Evolutionary conservation across 2,113 vertebrate genomes (phyloP).

Genomic region (Cisticola juncidis): DNA sequence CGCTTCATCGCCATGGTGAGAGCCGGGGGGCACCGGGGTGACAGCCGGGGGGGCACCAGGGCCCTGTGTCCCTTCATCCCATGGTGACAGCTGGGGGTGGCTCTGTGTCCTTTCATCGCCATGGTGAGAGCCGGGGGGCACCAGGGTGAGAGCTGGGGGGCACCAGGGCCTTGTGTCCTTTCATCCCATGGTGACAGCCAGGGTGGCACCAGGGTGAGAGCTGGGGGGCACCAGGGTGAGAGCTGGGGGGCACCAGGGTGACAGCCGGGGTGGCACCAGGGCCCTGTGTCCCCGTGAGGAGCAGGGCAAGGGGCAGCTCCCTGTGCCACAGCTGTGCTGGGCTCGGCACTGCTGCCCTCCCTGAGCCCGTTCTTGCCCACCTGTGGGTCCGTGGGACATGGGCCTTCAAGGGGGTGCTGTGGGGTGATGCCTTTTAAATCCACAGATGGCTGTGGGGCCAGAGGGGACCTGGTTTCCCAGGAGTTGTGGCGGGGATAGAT

Average conservation of each 20-base stretch:
- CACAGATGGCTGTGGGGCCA: not conserved
- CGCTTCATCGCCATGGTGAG: conserved; percentile 96
- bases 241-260: not conserved
- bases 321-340: rapidly evolving
- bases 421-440: not conserved
- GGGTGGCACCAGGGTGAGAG: too few species aligned
- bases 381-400: rapidly evolving
- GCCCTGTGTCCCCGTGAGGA: rapidly evolving
- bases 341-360: rapidly evolving
- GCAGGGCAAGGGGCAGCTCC: not conserved
- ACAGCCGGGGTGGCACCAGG: too few species aligned
- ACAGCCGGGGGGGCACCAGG: not conserved
- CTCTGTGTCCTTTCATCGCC: too few species aligned
- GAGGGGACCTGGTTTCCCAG: not conserved
- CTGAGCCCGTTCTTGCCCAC: not conserved
- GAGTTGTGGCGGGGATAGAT: not conserved
- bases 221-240: conserved; percentile 2
- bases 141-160: too few species aligned
- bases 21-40: conserved; percentile 71
- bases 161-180: too few species aligned
- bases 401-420: not conserved
- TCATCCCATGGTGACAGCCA: too few species aligned
- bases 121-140: too few species aligned
- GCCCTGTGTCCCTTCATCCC: too few species aligned
- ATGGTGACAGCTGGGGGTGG: too few species aligned